A percentile compares a stretch with the other conserved stretches of the same genome.
Conservation (phyloP, 30 jellyfish, hydroid and myxozoan species). For the Rhopilema esculentum region DNA sequence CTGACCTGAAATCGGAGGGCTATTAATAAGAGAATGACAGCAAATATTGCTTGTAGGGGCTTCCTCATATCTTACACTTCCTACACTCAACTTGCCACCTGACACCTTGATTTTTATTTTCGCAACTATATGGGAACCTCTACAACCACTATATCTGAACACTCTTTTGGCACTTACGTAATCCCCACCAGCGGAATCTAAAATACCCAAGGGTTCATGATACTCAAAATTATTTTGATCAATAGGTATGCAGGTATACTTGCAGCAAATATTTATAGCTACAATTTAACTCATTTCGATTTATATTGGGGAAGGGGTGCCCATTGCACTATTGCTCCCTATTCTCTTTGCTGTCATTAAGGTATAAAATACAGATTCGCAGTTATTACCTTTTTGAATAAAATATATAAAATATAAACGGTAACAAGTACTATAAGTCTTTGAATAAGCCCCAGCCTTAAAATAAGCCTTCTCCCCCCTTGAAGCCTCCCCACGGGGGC, state of each 20-base stretch:
- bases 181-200: background rate
- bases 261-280: background rate
- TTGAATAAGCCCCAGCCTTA: no score
- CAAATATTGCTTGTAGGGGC: background rate
- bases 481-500: no score
- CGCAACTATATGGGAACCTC: background rate
- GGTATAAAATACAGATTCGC: background rate
- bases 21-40: background rate
- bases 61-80: background rate
- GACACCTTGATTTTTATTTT: background rate
- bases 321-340: background rate
- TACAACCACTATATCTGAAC: background rate
- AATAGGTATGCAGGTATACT: background rate
- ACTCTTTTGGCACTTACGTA: background rate
- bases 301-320: background rate
- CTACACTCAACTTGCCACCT: background rate
- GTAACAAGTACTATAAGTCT: no score
- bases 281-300: background rate
- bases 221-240: background rate
- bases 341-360: background rate
- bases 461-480: no score
- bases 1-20: background rate
- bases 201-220: background rate
- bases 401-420: no score
- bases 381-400: no score